These are phyloP conservation scores for Tuta absoluta DNA, from an alignment of 2,888 invertebrate genomes.

Conservation along the genomic window DNA sequence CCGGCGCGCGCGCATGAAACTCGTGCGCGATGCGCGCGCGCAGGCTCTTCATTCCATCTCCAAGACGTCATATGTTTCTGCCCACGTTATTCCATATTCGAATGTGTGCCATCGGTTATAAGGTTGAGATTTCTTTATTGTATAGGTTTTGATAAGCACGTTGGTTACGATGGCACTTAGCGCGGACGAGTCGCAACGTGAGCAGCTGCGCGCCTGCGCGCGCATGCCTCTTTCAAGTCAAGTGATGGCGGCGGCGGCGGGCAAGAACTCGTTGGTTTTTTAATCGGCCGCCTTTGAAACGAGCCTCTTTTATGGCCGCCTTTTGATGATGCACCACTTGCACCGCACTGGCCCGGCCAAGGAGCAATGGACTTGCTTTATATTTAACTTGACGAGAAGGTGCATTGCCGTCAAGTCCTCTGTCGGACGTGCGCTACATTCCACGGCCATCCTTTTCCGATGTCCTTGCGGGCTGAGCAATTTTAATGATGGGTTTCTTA, in stretches of 20 bases:
- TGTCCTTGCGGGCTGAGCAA: neutral
- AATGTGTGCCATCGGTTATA: neutral
- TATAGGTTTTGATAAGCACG: constrained; percentile 5
- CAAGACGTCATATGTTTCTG: constrained; percentile 31
- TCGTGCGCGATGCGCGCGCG: constrained; percentile 67
- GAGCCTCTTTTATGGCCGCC: constrained; percentile 16
- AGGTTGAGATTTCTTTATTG: neutral
- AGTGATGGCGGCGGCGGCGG: neutral
- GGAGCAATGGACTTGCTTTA: constrained; percentile 12
- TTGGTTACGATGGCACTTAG: constrained; percentile 8
- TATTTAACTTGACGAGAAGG: neutral
- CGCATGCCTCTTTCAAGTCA: constrained; percentile 14
- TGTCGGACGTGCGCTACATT: constrained; percentile 14
- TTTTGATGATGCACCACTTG: constrained; percentile 16
- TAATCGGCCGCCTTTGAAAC: constrained; percentile 22
- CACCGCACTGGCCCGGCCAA: neutral
- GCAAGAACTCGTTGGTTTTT: constrained; percentile 13
- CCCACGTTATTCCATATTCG: neutral
- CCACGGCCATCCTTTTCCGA: neutral
- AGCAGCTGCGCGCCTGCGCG: constrained; percentile 25
- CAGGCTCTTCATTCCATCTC: constrained; percentile 27
- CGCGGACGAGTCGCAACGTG: constrained; percentile 29
- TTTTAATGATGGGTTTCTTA: neutral
- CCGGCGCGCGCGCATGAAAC: constrained; percentile 67
- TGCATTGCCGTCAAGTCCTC: neutral